Percentiles rank a stretch among this genome's conserved stretches.
These are phyloP conservation scores for Holacanthus passer DNA, from an alignment of 2,113 vertebrate genomes.

Conservation along the genomic window DNA sequence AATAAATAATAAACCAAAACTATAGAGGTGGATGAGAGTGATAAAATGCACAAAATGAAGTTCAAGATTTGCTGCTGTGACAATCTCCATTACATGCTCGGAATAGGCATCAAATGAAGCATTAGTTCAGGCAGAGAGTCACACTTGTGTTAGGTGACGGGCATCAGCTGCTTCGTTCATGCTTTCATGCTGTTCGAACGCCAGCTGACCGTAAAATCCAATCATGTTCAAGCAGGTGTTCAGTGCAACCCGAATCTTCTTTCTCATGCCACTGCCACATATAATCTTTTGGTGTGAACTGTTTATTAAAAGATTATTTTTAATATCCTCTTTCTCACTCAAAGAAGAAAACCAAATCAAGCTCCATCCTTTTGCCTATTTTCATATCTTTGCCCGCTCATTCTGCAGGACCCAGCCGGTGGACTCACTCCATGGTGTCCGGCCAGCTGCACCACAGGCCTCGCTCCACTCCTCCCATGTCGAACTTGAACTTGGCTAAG, in stretches of 20 bases:
- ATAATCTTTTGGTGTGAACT: too few species aligned
- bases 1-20: neutral
- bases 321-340: too few species aligned
- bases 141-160: too few species aligned
- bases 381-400: neutral
- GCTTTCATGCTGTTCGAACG: neutral
- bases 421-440: conserved; percentile 76
- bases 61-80: neutral
- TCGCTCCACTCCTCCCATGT: conserved; percentile 70
- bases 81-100: neutral
- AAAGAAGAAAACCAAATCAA: neutral
- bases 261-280: too few species aligned
- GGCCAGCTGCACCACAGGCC: conserved; percentile 82
- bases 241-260: too few species aligned
- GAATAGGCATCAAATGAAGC: neutral
- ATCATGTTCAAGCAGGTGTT: neutral
- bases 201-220: neutral
- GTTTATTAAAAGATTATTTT: too few species aligned
- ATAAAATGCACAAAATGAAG: neutral
- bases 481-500: conserved; percentile 58
- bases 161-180: neutral
- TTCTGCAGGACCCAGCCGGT: neutral
- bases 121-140: neutral
- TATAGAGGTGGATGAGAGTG: neutral
- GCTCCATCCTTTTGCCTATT: neutral